Conservation (phyloP, 2,888 invertebrate genomes). For the Agrochola circellaris region DNA sequence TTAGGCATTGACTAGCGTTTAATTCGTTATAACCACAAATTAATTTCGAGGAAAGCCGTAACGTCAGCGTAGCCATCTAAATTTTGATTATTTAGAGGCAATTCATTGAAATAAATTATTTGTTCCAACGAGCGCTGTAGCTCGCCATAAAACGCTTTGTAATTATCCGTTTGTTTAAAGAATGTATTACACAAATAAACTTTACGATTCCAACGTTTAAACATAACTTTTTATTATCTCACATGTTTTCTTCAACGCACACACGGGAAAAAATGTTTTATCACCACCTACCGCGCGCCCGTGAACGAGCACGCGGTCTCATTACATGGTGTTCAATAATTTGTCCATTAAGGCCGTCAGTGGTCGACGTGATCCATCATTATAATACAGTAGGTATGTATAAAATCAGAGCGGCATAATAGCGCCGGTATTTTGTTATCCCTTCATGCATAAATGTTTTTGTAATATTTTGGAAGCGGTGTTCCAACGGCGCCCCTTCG, state of each 20-base stretch:
- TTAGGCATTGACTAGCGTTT: constrained; percentile 27
- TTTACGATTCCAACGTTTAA: constrained; percentile 87
- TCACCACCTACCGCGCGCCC: constrained; percentile 76
- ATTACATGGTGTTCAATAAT: constrained; percentile 79
- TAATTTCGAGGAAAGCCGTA: constrained; percentile 49
- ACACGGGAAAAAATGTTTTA: constrained; percentile 78
- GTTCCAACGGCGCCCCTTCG: constrained; percentile 75
- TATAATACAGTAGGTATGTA: constrained; percentile 77
- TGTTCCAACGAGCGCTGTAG: constrained; percentile 76
- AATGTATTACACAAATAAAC: constrained; percentile 89
- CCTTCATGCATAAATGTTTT: constrained; percentile 89
- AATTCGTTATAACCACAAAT: constrained; percentile 42
- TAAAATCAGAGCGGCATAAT: constrained; percentile 82
- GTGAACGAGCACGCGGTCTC: constrained; percentile 71
- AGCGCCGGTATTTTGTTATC: constrained; percentile 86
- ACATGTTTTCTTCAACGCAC: constrained; percentile 84
- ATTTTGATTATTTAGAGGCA: constrained; percentile 77
- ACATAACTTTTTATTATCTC: constrained; percentile 89
- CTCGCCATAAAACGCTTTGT: constrained; percentile 84
- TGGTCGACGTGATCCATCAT: constrained; percentile 75
- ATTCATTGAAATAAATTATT: constrained; percentile 81
- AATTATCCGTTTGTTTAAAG: constrained; percentile 89
- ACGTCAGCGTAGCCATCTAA: constrained; percentile 63
- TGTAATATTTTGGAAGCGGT: constrained; percentile 86
- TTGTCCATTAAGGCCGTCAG: constrained; percentile 77